Base-by-base conservation (phyloP, 1,140 invertebrate species). In the Lasioglossum albipes region DNA sequence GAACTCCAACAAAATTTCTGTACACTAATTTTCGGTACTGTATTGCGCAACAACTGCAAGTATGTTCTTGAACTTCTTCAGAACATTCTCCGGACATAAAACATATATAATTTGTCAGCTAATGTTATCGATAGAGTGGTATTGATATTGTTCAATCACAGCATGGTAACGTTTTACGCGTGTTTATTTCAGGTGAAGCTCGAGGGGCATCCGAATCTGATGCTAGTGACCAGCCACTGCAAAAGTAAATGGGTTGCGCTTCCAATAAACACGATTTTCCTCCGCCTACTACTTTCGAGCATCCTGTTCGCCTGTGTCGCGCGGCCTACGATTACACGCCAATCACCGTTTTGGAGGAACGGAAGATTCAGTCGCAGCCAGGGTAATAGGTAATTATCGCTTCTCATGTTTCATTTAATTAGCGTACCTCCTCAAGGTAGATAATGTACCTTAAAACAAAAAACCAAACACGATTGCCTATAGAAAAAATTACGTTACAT, bases 311-410 rank as follows among this genome's bases (percentile, higher is more conserved):
- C 4, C 36, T 45, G 22, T 79, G 61, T 18, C 49, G 7, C 36
- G 12, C 49, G 36, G 54, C 65, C 45, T 22, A 27, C 72, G n/a
- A 16, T 41, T 20, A 62, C 52, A 57, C 49, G 41, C 27, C 42
- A 13, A 61, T 68, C 45, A 45, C 20, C 36, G 66, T 68, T 69
- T 27, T 62, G 45, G 65, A 69, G 41, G 18, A 54, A 52, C 73
- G 54, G 49, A 81, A 76, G 62, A 81, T 81, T 75, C 73, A 81
- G 18, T 75, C 79, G 7, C 72, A 81, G 36, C 79, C 79, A 7
- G 79, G 65, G 75, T 81, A 81, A 81, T 69, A 81, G 73, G 79
- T 81, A 75, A 69, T 12, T 36, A 13, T 45, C 7, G 12, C n/a
- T 31, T 13, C 1, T 54, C 16, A 54, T n/a, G 42, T 16, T 52